phyloP scores from a whole-genome alignment of 2,797 vertebrate genomes.

The Artibeus lituratus region DNA sequence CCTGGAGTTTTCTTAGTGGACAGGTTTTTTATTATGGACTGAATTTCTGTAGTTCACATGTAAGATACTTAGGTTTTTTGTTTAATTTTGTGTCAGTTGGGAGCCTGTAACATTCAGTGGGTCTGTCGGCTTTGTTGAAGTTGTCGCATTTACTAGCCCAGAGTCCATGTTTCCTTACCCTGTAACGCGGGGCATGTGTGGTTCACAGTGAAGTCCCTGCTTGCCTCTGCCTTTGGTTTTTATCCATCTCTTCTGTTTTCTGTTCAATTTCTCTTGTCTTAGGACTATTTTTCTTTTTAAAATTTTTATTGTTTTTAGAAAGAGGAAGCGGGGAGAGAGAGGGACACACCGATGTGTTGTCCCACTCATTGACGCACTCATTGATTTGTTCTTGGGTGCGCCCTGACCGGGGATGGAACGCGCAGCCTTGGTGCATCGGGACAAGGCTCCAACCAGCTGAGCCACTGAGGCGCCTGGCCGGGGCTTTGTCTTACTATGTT shows the following conservation, averaged over 20 bases:
- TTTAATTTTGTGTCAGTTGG: neutral
- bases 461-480: too few species aligned
- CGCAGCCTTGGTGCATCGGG: too few species aligned
- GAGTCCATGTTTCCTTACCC: too few species aligned
- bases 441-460: too few species aligned
- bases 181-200: too few species aligned
- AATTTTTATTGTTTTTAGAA: neutral
- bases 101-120: neutral
- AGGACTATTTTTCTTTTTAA: too few species aligned
- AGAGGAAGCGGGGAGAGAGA: neutral
- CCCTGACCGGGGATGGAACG: too few species aligned
- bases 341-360: too few species aligned
- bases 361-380: too few species aligned
- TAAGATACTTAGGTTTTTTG: neutral
- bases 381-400: too few species aligned
- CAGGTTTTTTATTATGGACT: neutral
- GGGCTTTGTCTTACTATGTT: neutral
- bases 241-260: neutral
- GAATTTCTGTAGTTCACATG: neutral
- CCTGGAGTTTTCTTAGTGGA: neutral
- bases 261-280: neutral
- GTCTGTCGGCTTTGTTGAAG: neutral
- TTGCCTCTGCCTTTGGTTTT: neutral
- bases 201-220: neutral
- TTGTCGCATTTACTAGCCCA: neutral